Conservation (phyloP, 2,888 invertebrate species). For the Polydesmus complanatus region DNA sequence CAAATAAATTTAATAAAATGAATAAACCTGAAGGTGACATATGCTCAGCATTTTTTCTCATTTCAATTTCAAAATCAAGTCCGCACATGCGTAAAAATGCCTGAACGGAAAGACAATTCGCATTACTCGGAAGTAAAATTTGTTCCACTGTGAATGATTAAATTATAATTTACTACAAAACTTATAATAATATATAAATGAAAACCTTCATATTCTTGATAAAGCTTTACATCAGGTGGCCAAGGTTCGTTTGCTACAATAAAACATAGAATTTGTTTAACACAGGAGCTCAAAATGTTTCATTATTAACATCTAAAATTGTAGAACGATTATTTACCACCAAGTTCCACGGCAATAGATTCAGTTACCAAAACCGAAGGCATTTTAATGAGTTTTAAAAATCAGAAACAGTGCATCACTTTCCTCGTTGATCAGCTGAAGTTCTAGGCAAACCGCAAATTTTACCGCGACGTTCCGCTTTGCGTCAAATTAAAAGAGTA, state of each 20-base stretch:
- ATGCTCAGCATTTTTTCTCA: constrained; percentile 80
- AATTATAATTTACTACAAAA: not conserved
- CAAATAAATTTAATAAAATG: constrained; percentile 2
- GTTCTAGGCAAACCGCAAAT: too few species aligned
- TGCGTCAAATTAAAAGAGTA: too few species aligned
- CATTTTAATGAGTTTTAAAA: too few species aligned
- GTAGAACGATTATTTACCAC: constrained; percentile 15
- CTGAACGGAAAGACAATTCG: constrained; percentile 83
- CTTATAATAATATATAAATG: not conserved
- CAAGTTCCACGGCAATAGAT: constrained; percentile 18
- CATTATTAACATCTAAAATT: not conserved
- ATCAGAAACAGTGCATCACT: too few species aligned
- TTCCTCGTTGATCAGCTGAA: too few species aligned
- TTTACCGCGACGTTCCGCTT: too few species aligned
- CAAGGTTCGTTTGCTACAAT: constrained; percentile 68
- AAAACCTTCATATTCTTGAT: constrained; percentile 63
- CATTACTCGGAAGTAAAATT: constrained; percentile 82
- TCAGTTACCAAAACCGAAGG: constrained; percentile 16
- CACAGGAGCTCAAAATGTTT: not conserved
- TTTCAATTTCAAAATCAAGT: constrained; percentile 64
- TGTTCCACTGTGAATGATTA: constrained; percentile 54
- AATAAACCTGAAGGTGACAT: constrained; percentile 72
- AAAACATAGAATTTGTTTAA: constrained; percentile 25
- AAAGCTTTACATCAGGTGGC: constrained; percentile 73
- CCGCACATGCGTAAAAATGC: constrained; percentile 86